Evolutionary conservation across 2,797 vertebrate species (phyloP), one percentile per base, ranked within the genome.

Genomic region (Periparus ater): DNA sequence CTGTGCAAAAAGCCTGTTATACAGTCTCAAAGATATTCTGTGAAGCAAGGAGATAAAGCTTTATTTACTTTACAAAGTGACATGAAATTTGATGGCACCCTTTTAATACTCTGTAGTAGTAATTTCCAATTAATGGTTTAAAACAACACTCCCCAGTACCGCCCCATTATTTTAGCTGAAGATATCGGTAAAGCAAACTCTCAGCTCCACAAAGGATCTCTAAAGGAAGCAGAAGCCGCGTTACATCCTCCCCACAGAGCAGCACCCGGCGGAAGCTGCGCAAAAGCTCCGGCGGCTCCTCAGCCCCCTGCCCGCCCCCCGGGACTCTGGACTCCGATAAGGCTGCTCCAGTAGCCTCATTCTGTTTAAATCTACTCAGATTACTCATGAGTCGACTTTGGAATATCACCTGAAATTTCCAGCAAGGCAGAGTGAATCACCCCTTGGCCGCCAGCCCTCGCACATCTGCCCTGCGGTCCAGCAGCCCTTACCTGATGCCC

Each of bases 271-370:
- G 18, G 91, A 48, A 91, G 58, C 83, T 25, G 63, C 26, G 25
- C 30, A 34, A 11, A 34, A 36, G 54, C 83, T 7, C 47, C 17
- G 30, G 77, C 23, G 30, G 57, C 58, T 61, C 38, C 70, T 57
- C 27, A 23, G 17, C 42, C 17, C n/a, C 22, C 29, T 18, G 30
- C 27, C n/a, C 22, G 6, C 58, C 29, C 27, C 30, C 8, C 19
- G 36, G 79, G 32, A 86, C 79, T 88, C 72, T 21, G 50, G 13
- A 17, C 77, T 29, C 7, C 5, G 58, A 53, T 16, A 89, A 30
- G 18, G 25, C 67, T 2, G 42, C 1, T 10, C 38, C 74, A 4
- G 11, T 32, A 6, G 22, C 10, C 44, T 8, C 23, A 2, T 3
- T 26, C 4, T 17, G 29, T 16, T n/a, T 23, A 10, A n/a, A 30